Percentiles rank a stretch among this genome's conserved stretches.
Evolutionary conservation across 2,888 invertebrate species (phyloP).

Genomic region (Calameuta idolon): DNA sequence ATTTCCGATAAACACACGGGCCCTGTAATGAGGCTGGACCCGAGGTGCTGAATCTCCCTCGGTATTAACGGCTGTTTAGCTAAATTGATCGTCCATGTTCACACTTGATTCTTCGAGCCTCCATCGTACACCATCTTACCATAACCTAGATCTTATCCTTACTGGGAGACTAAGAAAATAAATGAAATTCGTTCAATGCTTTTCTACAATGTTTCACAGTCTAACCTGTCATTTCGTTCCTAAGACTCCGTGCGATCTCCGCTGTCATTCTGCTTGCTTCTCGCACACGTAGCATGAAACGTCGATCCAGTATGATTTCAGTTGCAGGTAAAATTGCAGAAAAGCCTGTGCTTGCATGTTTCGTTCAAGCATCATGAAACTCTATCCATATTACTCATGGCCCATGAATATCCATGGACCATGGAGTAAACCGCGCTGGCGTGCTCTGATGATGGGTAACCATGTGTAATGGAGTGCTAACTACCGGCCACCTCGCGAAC

Average conservation of each 20-base stretch:
- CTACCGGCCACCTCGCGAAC: constrained; percentile 59
- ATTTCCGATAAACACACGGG: constrained; percentile 54
- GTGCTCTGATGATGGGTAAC: constrained; percentile 63
- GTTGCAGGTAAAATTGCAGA: constrained; percentile 32
- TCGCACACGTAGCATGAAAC: not conserved
- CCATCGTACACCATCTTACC: not conserved
- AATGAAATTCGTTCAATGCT: not conserved
- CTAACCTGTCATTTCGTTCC: not conserved
- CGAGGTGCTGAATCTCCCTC: constrained; percentile 49
- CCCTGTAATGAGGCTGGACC: constrained; percentile 31
- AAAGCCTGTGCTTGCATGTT: constrained; percentile 13
- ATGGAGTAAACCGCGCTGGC: constrained; percentile 50
- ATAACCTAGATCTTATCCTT: not conserved
- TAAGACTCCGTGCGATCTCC: not conserved
- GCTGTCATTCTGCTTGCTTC: not conserved
- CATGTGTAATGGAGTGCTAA: constrained; percentile 64
- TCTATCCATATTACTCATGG: constrained; percentile 37
- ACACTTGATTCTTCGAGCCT: constrained; percentile 52
- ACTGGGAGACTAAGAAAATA: not conserved
- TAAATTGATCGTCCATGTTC: constrained; percentile 63
- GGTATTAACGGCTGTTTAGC: constrained; percentile 60
- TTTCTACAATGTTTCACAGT: not conserved
- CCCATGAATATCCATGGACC: constrained; percentile 53
- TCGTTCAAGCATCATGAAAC: constrained; percentile 26
- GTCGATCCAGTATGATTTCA: constrained; percentile 26